Evolutionary conservation across 2,113 vertebrate genomes (phyloP).

Genomic region (Ailurus styani): DNA sequence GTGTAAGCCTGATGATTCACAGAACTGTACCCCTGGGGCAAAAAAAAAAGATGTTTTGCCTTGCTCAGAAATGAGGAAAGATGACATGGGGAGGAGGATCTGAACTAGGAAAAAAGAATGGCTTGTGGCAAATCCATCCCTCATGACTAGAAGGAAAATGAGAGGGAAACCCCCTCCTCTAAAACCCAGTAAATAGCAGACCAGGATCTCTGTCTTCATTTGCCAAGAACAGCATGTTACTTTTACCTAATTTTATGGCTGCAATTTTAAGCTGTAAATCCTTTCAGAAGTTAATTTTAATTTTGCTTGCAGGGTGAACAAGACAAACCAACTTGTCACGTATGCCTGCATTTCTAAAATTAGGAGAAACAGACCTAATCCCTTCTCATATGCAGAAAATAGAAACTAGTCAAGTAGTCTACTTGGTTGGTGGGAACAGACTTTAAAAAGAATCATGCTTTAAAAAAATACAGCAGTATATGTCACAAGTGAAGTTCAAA

Average conservation of each 20-base stretch:
- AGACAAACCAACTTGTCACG: slow-evolving; percentile 40
- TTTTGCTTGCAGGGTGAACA: slow-evolving; percentile 48
- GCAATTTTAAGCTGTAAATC: slow-evolving; percentile 47
- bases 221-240: slow-evolving; percentile 52
- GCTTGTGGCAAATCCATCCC: not conserved
- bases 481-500: slow-evolving; percentile 12
- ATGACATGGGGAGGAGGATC: not conserved
- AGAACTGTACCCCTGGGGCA: too few relatives aligned
- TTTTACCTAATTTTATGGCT: slow-evolving; percentile 51
- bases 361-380: slow-evolving; percentile 38
- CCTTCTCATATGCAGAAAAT: slow-evolving; percentile 51
- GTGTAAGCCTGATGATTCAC: too few relatives aligned
- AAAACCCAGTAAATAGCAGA: not conserved
- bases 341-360: slow-evolving; percentile 54
- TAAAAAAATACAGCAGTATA: not conserved
- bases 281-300: slow-evolving; percentile 51
- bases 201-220: slow-evolving; percentile 34
- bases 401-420: slow-evolving; percentile 49
- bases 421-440: slow-evolving; percentile 28
- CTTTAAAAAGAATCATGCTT: slow-evolving; percentile 35
- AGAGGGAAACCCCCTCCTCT: not conserved
- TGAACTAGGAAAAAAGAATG: not conserved
- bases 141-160: not conserved
- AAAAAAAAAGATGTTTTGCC: not conserved
- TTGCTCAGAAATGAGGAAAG: not conserved